Percentiles rank a stretch among this genome's conserved stretches.
These are phyloP conservation scores for Nibea coibor DNA, from an alignment of 2,113 vertebrate genomes.

Conservation along the genomic window DNA sequence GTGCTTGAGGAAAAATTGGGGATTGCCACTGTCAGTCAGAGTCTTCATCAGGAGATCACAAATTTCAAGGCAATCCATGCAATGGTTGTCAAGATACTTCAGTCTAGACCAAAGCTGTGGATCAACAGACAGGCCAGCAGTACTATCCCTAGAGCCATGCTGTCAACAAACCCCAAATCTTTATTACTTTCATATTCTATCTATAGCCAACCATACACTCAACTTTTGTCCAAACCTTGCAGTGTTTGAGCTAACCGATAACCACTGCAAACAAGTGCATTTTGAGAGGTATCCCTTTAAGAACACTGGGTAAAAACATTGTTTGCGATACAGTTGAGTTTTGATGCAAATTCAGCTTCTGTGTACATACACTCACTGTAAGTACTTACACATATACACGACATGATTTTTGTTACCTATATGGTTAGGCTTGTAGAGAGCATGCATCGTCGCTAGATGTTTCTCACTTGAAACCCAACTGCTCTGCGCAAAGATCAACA, in stretches of 20 bases:
- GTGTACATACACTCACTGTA: constrained; percentile 42
- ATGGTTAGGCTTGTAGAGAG: constrained; percentile 34
- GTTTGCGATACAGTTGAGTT: constrained; percentile 29
- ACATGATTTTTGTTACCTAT: constrained; percentile 34
- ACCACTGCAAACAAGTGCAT: background rate
- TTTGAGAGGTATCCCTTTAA: constrained; percentile 16
- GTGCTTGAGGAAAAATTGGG: background rate
- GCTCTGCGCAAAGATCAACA: constrained; percentile 27
- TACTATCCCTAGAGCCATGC: background rate
- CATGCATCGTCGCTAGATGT: constrained; percentile 56
- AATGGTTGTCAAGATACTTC: background rate
- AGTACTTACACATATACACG: constrained; percentile 40
- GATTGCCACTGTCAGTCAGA: too few relatives aligned
- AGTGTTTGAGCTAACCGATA: background rate
- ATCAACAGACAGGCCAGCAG: background rate
- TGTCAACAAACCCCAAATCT: background rate
- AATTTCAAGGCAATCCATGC: background rate
- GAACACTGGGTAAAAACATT: constrained; percentile 4
- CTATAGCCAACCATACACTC: background rate
- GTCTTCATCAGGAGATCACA: background rate
- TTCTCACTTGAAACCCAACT: constrained; percentile 32
- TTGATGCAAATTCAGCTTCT: constrained; percentile 47
- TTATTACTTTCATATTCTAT: background rate
- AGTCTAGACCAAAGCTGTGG: background rate
- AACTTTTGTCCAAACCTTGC: background rate